These are phyloP conservation scores for Temnothorax unifasciatus DNA, from an alignment of 2,888 invertebrate genomes.

Conservation along the genomic window DNA sequence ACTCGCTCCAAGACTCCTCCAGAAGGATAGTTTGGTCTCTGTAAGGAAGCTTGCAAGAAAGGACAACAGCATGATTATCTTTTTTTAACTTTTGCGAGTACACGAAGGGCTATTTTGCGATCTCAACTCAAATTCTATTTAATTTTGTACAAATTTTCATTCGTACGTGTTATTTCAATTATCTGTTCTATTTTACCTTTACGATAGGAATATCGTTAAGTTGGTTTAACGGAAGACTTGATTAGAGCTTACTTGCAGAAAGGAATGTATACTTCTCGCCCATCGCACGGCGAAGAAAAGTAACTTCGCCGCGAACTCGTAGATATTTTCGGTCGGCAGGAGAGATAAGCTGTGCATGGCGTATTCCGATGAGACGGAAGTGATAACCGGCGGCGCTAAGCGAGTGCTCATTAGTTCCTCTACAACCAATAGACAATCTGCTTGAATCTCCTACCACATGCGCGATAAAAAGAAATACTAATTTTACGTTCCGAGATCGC, in stretches of 20 bases:
- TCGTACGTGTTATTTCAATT: no score
- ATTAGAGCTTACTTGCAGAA: slow-evolving; percentile 88
- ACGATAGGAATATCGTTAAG: no score
- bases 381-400: slow-evolving; percentile 81
- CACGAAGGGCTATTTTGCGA: not conserved
- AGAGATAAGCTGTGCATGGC: slow-evolving; percentile 86
- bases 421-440: slow-evolving; percentile 49
- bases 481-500: not conserved
- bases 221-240: not conserved
- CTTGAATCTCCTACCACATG: slow-evolving; percentile 38
- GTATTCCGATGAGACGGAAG: slow-evolving; percentile 84
- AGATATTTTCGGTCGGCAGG: slow-evolving; percentile 88
- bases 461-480: not conserved
- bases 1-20: slow-evolving; percentile 94
- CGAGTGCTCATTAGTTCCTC: slow-evolving; percentile 74
- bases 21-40: slow-evolving; percentile 92
- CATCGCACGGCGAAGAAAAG: slow-evolving; percentile 93
- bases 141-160: not conserved
- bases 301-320: slow-evolving; percentile 92
- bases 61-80: not conserved
- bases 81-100: not conserved
- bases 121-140: not conserved
- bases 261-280: slow-evolving; percentile 92
- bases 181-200: not conserved
- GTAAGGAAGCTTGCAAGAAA: slow-evolving; percentile 87